Evolutionary conservation across 1,140 invertebrate species (phyloP).

Genomic region (Microplitis demolitor): DNA sequence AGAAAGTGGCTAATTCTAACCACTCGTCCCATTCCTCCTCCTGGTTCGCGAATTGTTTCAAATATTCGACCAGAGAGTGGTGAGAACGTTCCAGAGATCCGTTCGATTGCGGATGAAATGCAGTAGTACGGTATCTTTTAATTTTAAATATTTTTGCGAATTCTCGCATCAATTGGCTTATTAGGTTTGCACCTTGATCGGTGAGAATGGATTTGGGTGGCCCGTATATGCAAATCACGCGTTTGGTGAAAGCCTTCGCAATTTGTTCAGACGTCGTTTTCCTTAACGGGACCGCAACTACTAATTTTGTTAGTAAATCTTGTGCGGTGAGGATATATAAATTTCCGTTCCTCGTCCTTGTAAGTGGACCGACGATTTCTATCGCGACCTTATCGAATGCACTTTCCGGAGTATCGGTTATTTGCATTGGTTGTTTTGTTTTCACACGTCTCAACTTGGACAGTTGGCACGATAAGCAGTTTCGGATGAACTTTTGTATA

Average conservation of each 20-base stretch:
- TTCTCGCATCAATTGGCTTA: not conserved
- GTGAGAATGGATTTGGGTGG: not conserved
- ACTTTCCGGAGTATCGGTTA: not conserved
- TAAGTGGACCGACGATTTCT: not conserved
- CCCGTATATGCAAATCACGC: not conserved
- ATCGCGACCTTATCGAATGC: constrained; percentile 3
- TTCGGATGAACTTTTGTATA: not conserved
- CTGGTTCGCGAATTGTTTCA: too few relatives aligned
- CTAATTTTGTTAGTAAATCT: not conserved
- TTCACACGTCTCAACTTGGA: not conserved
- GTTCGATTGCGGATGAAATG: constrained; percentile 1
- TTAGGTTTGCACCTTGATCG: not conserved
- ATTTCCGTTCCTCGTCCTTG: not conserved
- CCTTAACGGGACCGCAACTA: not conserved
- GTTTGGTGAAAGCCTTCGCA: not conserved
- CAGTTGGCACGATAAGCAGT: not conserved
- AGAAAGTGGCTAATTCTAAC: too few relatives aligned
- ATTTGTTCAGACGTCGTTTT: not conserved
- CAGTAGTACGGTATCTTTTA: not conserved
- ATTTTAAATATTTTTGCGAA: constrained; percentile 2
- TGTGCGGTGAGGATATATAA: not conserved
- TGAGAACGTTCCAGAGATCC: not conserved
- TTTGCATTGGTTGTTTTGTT: not conserved
- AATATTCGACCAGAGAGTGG: not conserved
- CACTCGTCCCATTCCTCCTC: too few relatives aligned